phyloP scores from a whole-genome alignment of 2,113 vertebrate species.

The Athene cunicularia region DNA sequence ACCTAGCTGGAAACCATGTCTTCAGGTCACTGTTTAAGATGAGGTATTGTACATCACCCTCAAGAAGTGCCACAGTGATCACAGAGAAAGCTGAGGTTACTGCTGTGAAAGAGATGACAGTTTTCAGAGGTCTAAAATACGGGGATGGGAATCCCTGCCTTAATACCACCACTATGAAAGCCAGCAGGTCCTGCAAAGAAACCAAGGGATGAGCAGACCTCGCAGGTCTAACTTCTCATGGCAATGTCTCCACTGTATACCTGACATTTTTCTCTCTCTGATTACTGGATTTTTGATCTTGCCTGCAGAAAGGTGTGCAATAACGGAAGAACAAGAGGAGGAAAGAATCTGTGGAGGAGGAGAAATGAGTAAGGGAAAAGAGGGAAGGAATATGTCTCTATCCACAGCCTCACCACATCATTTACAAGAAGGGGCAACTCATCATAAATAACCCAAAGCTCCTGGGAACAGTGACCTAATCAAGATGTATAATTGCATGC shows the following conservation, averaged over 20 bases:
- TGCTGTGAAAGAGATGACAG: not conserved
- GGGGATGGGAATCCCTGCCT: not conserved
- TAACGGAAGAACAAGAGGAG: not conserved
- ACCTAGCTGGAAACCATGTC: not conserved
- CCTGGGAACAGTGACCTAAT: constrained; percentile 80
- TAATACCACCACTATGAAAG: not conserved
- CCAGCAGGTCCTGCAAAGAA: not conserved
- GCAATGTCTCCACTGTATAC: fast-evolving
- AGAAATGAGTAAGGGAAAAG: not conserved
- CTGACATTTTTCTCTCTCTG: not conserved
- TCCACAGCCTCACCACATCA: not conserved
- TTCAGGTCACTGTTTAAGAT: not conserved
- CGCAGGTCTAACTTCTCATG: not conserved
- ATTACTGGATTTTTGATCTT: not conserved
- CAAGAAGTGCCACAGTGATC: not conserved
- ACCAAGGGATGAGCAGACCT: not conserved
- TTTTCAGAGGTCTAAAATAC: not conserved
- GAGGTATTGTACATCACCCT: not conserved
- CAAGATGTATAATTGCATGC: constrained; percentile 81
- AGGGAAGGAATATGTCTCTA: not conserved
- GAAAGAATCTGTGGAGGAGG: not conserved
- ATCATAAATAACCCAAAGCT: constrained; percentile 67
- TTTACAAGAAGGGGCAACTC: constrained; percentile 64
- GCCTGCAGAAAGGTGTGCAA: not conserved
- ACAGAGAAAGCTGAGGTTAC: not conserved